These are phyloP conservation scores for Perdix hodgsoniae DNA, from an alignment of 2,797 vertebrate genomes.

Conservation along the genomic window DNA sequence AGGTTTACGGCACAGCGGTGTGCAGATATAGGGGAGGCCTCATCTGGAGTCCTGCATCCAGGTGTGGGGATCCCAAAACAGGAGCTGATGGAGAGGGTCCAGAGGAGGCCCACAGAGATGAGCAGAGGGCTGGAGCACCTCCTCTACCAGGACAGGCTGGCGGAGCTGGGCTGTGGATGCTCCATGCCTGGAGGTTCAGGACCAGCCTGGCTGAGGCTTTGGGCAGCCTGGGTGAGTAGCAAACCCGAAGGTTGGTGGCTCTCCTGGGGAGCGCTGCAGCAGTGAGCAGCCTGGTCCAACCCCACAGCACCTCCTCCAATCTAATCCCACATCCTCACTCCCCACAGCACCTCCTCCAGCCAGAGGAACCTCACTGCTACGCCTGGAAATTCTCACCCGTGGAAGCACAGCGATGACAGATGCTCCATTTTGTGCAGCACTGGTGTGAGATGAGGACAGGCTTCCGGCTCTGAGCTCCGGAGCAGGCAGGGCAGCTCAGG, in stretches of 20 bases:
- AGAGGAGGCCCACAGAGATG: too few relatives aligned
- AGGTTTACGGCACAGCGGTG: not conserved
- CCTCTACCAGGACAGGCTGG: too few relatives aligned
- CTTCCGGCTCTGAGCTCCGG: not conserved
- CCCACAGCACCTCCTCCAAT: not conserved
- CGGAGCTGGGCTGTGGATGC: too few relatives aligned
- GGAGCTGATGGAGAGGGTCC: too few relatives aligned
- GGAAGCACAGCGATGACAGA: conserved; percentile 47
- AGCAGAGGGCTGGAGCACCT: too few relatives aligned
- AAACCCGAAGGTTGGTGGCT: too few relatives aligned
- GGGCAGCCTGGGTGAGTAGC: too few relatives aligned
- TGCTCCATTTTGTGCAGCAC: conserved; percentile 66
- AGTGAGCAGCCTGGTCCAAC: conserved; percentile 29
- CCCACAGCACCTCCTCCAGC: conserved; percentile 48
- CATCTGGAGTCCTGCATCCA: too few relatives aligned
- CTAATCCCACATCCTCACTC: conserved; percentile 32
- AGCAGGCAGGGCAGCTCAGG: not conserved
- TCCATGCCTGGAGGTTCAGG: too few relatives aligned
- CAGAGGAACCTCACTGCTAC: conserved; percentile 20
- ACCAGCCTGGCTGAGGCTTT: too few relatives aligned
- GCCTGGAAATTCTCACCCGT: conserved; percentile 53
- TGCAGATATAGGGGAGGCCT: fast-evolving
- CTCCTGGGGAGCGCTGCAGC: not conserved
- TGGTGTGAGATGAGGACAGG: conserved; percentile 63
- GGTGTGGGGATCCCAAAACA: too few relatives aligned